Percentiles rank a stretch among this genome's conserved stretches.
phyloP scores from a whole-genome alignment of 2,113 vertebrate genomes.

The Neotoma lepida region DNA sequence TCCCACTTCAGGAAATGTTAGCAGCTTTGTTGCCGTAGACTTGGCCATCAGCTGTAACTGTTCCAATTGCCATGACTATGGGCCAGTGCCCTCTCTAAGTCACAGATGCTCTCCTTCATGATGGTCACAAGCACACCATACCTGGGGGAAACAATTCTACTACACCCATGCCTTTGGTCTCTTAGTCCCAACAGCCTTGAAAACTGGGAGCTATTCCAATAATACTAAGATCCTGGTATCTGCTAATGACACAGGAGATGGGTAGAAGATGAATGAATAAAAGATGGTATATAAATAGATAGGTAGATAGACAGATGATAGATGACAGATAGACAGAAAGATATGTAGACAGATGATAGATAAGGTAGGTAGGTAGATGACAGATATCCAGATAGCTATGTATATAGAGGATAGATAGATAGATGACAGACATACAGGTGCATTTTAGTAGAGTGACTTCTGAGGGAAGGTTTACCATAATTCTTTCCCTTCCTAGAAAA shows the following conservation, averaged over 20 bases:
- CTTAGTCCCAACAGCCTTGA: not conserved
- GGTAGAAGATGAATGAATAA: not conserved
- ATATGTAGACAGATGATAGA: no score
- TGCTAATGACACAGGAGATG: not conserved
- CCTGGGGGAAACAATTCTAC: not conserved
- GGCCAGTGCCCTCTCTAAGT: not conserved
- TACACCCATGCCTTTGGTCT: not conserved
- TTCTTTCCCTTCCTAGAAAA: not conserved
- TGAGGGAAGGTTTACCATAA: not conserved
- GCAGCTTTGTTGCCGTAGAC: not conserved
- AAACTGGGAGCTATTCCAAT: not conserved
- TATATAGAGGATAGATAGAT: not conserved
- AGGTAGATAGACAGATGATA: not conserved
- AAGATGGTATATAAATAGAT: not conserved
- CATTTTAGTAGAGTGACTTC: not conserved
- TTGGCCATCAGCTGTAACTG: not conserved
- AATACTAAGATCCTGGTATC: not conserved
- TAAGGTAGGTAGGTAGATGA: not conserved
- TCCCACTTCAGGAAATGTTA: not conserved
- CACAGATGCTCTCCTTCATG: not conserved
- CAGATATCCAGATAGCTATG: no score
- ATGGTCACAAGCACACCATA: not conserved
- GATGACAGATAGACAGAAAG: not conserved
- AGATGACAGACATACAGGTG: not conserved
- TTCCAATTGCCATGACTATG: not conserved